A percentile compares a stretch with the other conserved stretches of the same genome.
Conservation (phyloP, 2,113 vertebrate species). For the Forbesichthys agassizii region DNA sequence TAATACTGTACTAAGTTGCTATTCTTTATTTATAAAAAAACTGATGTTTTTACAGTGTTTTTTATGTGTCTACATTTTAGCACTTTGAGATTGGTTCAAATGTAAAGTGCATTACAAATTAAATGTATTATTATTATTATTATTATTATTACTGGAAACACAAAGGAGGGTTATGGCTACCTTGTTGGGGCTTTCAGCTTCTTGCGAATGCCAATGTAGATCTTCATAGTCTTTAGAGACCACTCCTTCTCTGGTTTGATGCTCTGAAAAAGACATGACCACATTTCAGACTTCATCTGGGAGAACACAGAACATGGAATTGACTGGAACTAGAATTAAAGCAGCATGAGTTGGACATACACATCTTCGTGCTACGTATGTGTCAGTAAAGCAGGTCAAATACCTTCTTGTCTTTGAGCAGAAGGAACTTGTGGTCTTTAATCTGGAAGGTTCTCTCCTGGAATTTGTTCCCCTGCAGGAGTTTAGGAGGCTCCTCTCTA, state of each 20-base stretch:
- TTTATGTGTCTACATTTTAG: not conserved
- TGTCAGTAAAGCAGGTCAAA: not conserved
- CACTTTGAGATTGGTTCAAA: not conserved
- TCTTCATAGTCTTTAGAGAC: conserved; percentile 87
- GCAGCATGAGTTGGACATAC: no score
- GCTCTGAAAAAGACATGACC: conserved; percentile 73
- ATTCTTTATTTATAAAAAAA: not conserved
- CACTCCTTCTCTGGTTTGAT: conserved; percentile 92
- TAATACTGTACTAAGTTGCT: no score
- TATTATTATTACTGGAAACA: not conserved
- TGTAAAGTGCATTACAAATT: no score
- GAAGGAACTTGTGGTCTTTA: conserved; percentile 81
- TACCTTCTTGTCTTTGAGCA: conserved; percentile 96
- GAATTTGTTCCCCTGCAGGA: conserved; percentile 89
- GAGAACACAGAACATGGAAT: no score
- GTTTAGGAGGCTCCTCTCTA: conserved; percentile 88
- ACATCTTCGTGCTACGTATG: no score
- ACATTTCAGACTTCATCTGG: no score
- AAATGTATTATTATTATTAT: no score
- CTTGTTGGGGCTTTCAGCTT: conserved; percentile 91
- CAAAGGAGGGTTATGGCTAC: conserved; percentile 65
- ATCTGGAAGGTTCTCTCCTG: conserved; percentile 94
- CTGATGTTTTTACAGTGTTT: no score
- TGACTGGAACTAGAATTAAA: no score
- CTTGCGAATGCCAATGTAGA: conserved; percentile 92